Evolutionary conservation across 1,140 invertebrate species (phyloP), one percentile per base, ranked within the genome.

Genomic region (Drosophila kikkawai): DNA sequence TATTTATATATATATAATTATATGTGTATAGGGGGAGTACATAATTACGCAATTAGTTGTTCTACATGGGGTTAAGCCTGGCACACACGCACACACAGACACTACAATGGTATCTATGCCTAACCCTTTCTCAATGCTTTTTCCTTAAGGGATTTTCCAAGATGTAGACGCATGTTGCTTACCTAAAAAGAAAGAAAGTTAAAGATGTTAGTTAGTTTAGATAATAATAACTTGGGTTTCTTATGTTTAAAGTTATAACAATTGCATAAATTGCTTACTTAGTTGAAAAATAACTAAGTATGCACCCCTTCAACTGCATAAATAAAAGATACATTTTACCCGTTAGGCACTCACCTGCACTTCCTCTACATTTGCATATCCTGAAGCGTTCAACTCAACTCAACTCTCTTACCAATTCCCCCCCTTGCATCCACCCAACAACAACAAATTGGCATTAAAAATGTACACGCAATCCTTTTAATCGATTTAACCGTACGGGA

Each of bases 401-500:
- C 51, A 19, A 39, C 67, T 75, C 44, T 12, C 59, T 47, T 73
- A 9, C 39, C 37, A 64, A 34, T 56, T 19, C 19, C 22, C 22
- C 55, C 45, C 42, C 36, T 34, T 29, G 26, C 47, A 37, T 61
- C n/a, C 41, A n/a, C 22, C 58, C 44, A 32, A 29, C 15, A 50
- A 50, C 48, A 13, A 68, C 64, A 78, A 77, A 58, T 75, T 81
- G 82, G 58, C 74, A 85, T 81, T 81, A 58, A 85, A 85, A 78
- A 74, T 85, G 59, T 81, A 61, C 74, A 77, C 59, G 81, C 82
- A 81, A 78, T 79, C 64, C 68, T 69, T 78, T 81, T 82, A 82
- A 85, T 82, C 68, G 78, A 78, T 86, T 81, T 53, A 86, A 57
- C 9, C 56, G 60, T 73, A 37, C 51, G 12, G 29, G 13, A 42